Evolutionary conservation across 37 sponge, comb jelly and placozoan species (phyloP).

Genomic region (Spongilla lacustris): DNA sequence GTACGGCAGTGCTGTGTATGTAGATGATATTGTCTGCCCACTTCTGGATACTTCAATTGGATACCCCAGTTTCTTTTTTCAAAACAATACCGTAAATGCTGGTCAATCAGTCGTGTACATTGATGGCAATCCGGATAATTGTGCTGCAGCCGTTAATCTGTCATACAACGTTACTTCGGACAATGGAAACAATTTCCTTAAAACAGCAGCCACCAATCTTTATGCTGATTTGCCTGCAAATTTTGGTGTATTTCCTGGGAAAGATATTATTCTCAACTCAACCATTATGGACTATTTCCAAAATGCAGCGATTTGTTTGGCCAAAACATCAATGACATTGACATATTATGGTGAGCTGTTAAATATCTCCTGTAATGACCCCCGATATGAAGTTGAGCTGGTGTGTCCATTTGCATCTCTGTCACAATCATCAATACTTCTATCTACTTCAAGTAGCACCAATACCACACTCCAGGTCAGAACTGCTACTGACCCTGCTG

Average conservation of each 20-base stretch:
- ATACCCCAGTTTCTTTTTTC: neutral
- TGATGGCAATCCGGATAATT: neutral
- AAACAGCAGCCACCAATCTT: neutral
- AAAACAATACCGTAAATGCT: neutral
- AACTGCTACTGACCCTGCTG: neutral
- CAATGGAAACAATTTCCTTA: neutral
- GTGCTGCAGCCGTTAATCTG: neutral
- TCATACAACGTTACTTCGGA: neutral
- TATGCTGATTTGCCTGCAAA: neutral
- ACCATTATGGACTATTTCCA: neutral
- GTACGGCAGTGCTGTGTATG: slow-evolving; percentile 12
- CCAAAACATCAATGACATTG: neutral
- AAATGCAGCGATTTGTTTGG: neutral
- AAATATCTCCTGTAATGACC: neutral
- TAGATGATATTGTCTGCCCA: neutral
- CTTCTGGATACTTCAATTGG: neutral
- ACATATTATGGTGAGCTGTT: neutral
- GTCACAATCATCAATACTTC: neutral
- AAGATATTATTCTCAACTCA: neutral
- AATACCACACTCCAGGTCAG: neutral
- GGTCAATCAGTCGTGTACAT: neutral
- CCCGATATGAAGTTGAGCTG: neutral
- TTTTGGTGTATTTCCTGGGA: neutral
- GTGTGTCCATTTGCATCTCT: neutral
- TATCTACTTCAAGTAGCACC: neutral